These are phyloP conservation scores for Tamias sibiricus DNA, from an alignment of 2,113 vertebrate genomes.

Conservation along the genomic window DNA sequence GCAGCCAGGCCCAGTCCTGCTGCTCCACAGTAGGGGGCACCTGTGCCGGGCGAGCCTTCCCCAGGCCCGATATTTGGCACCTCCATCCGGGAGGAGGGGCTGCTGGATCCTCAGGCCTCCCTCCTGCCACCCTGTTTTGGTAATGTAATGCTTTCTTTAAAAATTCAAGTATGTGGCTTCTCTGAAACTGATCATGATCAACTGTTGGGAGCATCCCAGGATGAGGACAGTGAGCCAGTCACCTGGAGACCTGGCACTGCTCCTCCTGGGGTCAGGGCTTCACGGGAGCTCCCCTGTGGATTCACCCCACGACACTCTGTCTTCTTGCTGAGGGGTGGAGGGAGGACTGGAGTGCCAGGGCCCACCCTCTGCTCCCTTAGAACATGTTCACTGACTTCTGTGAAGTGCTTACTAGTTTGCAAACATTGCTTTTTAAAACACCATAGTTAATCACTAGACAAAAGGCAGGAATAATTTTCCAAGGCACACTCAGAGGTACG, in stretches of 20 bases:
- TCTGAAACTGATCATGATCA: not conserved
- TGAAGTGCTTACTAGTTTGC: not conserved
- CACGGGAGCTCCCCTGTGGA: not conserved
- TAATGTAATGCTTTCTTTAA: conserved; percentile 23
- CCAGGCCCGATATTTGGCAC: not conserved
- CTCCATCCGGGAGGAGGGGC: conserved; percentile 57
- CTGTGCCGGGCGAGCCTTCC: not conserved
- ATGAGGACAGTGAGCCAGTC: not conserved
- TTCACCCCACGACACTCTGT: no score
- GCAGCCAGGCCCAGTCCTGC: not conserved
- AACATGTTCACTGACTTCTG: not conserved
- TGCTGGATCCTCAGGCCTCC: conserved; percentile 37
- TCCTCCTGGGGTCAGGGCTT: rapidly evolving
- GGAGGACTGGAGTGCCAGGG: not conserved
- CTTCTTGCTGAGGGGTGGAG: rapidly evolving
- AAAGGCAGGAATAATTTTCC: not conserved
- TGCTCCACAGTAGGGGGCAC: not conserved
- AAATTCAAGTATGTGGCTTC: not conserved
- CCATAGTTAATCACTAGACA: not conserved
- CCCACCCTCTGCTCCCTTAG: not conserved
- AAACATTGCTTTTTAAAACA: not conserved
- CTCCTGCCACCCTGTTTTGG: conserved; percentile 59
- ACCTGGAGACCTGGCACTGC: rapidly evolving
- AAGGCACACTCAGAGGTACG: not conserved
- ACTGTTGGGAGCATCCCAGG: not conserved